phyloP scores from a whole-genome alignment of 2,888 invertebrate genomes.

The Eristalinus sepulchralis region DNA sequence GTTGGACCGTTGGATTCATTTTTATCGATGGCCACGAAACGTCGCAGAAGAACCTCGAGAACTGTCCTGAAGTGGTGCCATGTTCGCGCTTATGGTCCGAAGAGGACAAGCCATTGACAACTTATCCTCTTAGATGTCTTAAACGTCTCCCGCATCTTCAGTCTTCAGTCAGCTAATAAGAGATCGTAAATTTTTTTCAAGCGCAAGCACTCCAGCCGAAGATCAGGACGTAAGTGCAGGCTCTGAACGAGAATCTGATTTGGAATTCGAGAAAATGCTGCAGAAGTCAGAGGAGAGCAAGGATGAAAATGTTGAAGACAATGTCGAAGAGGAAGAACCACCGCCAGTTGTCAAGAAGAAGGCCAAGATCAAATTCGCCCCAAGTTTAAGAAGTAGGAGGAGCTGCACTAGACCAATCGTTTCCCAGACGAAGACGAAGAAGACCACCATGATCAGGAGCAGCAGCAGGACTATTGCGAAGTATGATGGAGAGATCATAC shows the following conservation, averaged over 20 bases:
- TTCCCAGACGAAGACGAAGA: conserved; percentile 94
- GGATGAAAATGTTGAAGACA: conserved; percentile 76
- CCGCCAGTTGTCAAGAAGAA: conserved; percentile 83
- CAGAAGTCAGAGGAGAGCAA: conserved; percentile 92
- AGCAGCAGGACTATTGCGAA: conserved; percentile 99
- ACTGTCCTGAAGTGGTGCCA: no score
- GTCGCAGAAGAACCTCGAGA: no score
- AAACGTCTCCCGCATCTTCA: no score
- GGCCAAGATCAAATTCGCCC: conserved; percentile 95
- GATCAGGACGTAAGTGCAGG: conserved; percentile 89
- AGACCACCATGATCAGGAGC: no score
- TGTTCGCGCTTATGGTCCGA: no score
- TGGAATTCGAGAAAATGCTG: conserved; percentile 98
- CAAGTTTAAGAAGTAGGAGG: conserved; percentile 93
- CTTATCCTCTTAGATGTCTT: no score
- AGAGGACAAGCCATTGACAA: no score
- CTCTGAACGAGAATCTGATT: conserved; percentile 96
- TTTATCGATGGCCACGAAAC: no score
- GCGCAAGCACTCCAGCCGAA: conserved; percentile 93
- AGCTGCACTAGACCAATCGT: conserved; percentile 91
- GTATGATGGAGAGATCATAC: conserved; percentile 99
- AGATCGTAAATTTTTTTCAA: no score
- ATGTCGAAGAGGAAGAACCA: conserved; percentile 75
- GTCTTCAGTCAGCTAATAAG: no score
- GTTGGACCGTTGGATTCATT: no score